Evolutionary conservation across 2,888 invertebrate genomes (phyloP), one percentile per base, ranked within the genome.

Genomic region (Crossocerus cetratus): DNA sequence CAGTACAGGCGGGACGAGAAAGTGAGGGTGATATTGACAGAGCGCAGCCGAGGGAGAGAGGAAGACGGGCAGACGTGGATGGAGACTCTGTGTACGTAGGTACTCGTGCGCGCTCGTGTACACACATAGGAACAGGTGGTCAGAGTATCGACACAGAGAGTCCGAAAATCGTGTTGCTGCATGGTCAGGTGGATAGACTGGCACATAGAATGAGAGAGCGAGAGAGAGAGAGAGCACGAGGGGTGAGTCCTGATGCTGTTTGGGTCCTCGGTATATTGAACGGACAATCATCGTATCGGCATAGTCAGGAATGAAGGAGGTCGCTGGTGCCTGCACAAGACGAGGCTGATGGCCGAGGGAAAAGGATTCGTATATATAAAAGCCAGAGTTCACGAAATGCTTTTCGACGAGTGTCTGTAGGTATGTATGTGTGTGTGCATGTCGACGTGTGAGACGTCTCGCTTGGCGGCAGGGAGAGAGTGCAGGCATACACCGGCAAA

Each of bases 371-470:
- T 60, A 64, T 69, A 56, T 66, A 60, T 62, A 73, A 63, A 62
- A 22, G 49, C 60, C 74, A 69, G 67, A 74, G 66, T 57, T 54
- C 68, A 54, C 56, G 76, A 70, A 68, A 72, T 68, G 66, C 20
- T 67, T 67, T 23, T 44, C 57, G 65, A 42, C 49, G 49, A 67
- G 71, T 57, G 69, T 11, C 5, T 32, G 8, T 8, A 32, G 1
- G 32, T 11, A 32, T 32, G 8, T 8, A 32, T 5, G 32, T 32
- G 11, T 32, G 32, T 32, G 49, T 21, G n/a, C n/a, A n/a, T n/a
- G 61, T 62, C 57, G 57, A 77, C 68, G 65, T 69, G 62, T 59
- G n/a, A 72, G 57, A 65, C 70, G 74, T 76, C 57, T 73, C 32
- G 32, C 62, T 62, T 56, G 49, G 63, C 44, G 20, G 22, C 43